phyloP scores from a whole-genome alignment of 2,113 vertebrate genomes.

The Oostethus manadensis region DNA sequence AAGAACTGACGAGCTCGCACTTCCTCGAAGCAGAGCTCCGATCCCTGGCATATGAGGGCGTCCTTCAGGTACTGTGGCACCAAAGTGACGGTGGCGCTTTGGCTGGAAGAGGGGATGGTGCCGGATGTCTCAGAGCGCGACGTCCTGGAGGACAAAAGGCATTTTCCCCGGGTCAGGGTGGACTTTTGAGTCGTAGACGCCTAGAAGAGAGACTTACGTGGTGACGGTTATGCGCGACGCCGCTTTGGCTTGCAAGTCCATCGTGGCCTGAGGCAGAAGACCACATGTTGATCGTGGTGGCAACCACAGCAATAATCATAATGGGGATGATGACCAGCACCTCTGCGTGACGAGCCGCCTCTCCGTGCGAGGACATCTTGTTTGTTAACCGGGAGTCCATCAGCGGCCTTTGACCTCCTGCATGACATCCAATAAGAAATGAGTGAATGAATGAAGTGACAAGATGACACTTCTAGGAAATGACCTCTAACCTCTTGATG shows the following conservation, averaged over 20 bases:
- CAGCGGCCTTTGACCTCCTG: constrained; percentile 52
- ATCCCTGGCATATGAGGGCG: constrained; percentile 67
- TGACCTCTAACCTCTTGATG: constrained; percentile 53
- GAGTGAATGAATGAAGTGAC: background rate
- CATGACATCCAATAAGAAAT: constrained; percentile 1
- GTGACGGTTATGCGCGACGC: background rate
- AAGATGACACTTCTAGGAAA: background rate
- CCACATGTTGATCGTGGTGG: too few species aligned
- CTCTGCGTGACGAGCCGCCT: constrained; percentile 29
- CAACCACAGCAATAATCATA: too few species aligned
- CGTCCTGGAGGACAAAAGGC: constrained; percentile 41
- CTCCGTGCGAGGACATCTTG: constrained; percentile 55
- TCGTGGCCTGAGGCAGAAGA: constrained; percentile 37
- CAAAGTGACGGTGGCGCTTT: constrained; percentile 5
- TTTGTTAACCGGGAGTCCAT: constrained; percentile 69
- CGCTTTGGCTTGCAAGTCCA: constrained; percentile 12
- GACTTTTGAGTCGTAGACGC: background rate
- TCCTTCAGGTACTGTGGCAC: constrained; percentile 72
- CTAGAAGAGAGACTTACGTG: background rate
- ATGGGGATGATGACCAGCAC: constrained; percentile 21
- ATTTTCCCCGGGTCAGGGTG: background rate
- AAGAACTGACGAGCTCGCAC: constrained; percentile 71
- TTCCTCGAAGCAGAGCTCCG: constrained; percentile 83
- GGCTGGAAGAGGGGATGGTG: background rate
- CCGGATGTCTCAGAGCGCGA: constrained; percentile 62